Evolutionary conservation across 2,113 vertebrate species (phyloP).

Genomic region (Boulengeromyrus knoepffleri): DNA sequence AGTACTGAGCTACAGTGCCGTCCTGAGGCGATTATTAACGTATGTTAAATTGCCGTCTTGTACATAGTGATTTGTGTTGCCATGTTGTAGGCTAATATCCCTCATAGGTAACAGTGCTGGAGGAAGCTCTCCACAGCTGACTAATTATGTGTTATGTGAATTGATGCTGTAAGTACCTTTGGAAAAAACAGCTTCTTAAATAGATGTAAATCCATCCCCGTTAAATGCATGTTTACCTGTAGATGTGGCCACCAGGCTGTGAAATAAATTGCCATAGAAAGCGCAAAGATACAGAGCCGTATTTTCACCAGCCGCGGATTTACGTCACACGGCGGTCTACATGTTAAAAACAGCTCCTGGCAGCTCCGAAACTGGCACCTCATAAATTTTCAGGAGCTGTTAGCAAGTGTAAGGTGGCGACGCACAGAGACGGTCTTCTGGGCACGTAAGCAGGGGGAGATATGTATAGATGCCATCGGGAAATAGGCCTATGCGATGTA

Average conservation of each 20-base stretch:
- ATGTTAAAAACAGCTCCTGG: background rate
- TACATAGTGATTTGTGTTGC: background rate
- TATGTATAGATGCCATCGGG: background rate
- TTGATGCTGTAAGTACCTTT: background rate
- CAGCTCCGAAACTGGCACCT: background rate
- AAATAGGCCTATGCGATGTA: background rate
- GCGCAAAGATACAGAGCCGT: background rate
- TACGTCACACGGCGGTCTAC: background rate
- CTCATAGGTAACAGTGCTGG: background rate
- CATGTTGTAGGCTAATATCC: background rate
- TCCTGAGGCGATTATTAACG: background rate
- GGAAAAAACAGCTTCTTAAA: background rate
- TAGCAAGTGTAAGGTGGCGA: constrained; percentile 7
- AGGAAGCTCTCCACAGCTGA: background rate
- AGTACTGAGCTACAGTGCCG: background rate
- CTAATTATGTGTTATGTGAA: background rate
- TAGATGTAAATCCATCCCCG: background rate
- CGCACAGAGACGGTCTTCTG: background rate
- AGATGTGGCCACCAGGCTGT: background rate
- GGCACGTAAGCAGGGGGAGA: background rate
- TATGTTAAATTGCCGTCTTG: background rate
- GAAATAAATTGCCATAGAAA: background rate
- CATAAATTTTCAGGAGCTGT: constrained; percentile 6
- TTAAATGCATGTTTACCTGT: constrained; percentile 2
- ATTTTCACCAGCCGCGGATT: background rate